phyloP scores from a whole-genome alignment of 2,888 invertebrate genomes.

The Lathronympha strigana region DNA sequence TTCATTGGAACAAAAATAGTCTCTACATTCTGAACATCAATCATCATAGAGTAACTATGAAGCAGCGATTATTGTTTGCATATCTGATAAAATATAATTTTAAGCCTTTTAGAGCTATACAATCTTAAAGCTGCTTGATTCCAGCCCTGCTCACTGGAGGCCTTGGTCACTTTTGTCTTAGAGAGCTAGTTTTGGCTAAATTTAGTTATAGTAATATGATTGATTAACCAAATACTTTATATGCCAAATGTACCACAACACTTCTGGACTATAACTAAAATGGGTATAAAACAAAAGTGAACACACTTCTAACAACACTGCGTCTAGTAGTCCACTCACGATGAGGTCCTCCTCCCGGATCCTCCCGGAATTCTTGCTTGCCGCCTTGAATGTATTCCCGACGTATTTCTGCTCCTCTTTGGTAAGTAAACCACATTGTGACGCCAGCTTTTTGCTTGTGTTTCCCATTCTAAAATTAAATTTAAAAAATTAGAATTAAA shows the following conservation, averaged over 20 bases:
- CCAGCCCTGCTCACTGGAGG: too few relatives aligned
- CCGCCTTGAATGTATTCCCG: conserved; percentile 85
- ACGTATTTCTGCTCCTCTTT: conserved; percentile 87
- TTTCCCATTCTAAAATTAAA: conserved; percentile 79
- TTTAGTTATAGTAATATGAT: neutral
- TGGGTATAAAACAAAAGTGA: conserved; percentile 65
- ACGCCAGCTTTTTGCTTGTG: conserved; percentile 86
- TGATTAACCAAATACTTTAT: conserved; percentile 3
- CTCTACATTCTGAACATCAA: too few relatives aligned
- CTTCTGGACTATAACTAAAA: conserved; percentile 51
- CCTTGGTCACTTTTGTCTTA: too few relatives aligned
- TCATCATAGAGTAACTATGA: too few relatives aligned
- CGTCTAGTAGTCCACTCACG: conserved; percentile 83
- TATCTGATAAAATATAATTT: too few relatives aligned
- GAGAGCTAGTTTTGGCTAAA: too few relatives aligned
- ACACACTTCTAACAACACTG: conserved; percentile 80
- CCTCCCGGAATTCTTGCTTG: conserved; percentile 86
- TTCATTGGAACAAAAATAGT: too few relatives aligned
- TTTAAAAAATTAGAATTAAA: too few relatives aligned
- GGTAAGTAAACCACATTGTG: conserved; percentile 86
- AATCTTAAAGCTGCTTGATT: too few relatives aligned
- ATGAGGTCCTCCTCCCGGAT: conserved; percentile 87
- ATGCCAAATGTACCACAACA: conserved; percentile 19
- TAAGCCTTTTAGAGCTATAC: too few relatives aligned
- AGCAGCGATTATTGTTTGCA: too few relatives aligned